Percentiles rank a stretch among this genome's conserved stretches.
Conservation (phyloP, 1,140 invertebrate species). For the Cherax destructor region DNA sequence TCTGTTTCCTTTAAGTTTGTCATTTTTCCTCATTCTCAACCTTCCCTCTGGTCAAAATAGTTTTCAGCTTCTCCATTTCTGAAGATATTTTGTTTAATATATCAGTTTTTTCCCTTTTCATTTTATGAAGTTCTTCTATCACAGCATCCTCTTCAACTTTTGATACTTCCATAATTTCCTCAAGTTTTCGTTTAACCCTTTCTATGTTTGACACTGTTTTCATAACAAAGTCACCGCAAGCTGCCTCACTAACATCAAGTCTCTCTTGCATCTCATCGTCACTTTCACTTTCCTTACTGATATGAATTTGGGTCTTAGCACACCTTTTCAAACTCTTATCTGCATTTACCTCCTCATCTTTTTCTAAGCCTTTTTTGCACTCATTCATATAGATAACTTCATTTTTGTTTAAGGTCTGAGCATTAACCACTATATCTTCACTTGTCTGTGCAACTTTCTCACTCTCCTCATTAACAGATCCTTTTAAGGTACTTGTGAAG, state of each 20-base stretch:
- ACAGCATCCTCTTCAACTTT: constrained; percentile 14
- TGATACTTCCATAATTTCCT: constrained; percentile 20
- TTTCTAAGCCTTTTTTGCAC: not conserved
- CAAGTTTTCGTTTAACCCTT: constrained; percentile 11
- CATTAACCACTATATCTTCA: too few relatives aligned
- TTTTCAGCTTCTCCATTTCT: constrained; percentile 15
- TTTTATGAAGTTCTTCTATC: constrained; percentile 6
- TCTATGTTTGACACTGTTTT: constrained; percentile 17
- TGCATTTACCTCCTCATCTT: not conserved
- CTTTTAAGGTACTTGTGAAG: not conserved
- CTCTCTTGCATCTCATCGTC: not conserved
- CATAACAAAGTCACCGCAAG: not conserved
- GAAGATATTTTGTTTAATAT: constrained; percentile 7
- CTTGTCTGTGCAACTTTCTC: not conserved
- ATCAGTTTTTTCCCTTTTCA: constrained; percentile 16
- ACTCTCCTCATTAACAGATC: not conserved
- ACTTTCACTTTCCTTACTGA: not conserved
- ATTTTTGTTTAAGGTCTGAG: not conserved
- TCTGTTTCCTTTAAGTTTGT: not conserved
- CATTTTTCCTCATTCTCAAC: not conserved
- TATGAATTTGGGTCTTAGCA: not conserved
- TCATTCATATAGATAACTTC: not conserved
- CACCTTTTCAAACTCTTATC: not conserved
- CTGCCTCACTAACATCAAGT: not conserved
- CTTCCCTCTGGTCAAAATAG: not conserved